Evolutionary conservation across 2,888 invertebrate species (phyloP), one percentile per base, ranked within the genome.

Genomic region (Drosophila percnosoma): DNA sequence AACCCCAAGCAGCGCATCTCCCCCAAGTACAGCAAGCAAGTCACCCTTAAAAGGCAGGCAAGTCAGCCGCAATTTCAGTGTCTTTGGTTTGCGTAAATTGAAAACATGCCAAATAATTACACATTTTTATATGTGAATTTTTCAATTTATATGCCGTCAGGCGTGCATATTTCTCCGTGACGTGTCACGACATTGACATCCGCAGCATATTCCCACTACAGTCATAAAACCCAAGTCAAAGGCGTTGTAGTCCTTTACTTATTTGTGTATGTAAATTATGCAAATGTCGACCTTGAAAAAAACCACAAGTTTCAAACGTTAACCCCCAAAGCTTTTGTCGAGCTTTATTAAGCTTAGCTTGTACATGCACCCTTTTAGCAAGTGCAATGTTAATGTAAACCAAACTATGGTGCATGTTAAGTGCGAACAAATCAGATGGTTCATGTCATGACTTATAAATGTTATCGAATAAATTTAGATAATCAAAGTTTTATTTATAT

Each of bases 91-190:
- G 75, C 73, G 82, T 45, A 86, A 90, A 86, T 90, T 90, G 85
- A 90, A 86, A 84, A 78, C 76, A 83, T 78, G 88, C 55, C 73
- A 89, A 74, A 89, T 87, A 87, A 87, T 87, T 87, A 87, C 88
- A 89, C 74, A 87, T 87, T 85, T 89, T 87, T 81, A 74, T 78
- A 78, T 80, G 80, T 72, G 89, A 89, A 89, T 86, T 87, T 87
- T 90, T 87, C 87, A 87, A 87, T 87, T 89, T 87, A 87, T 87
- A 87, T 87, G 86, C 87, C 89, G 87, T 87, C 87, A 86, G 72
- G 65, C 83, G 45, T 45, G 4, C 45, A 45, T 86, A 83, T 36
- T 55, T 78, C 52, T 18, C 45, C 33, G 36, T 80, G 73, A 81
- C 69, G 78, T 70, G 68, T 75, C 89, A 80, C 80, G 65, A 68